phyloP scores from a whole-genome alignment of 2,113 vertebrate genomes.

The Campylomormyrus numenius region DNA sequence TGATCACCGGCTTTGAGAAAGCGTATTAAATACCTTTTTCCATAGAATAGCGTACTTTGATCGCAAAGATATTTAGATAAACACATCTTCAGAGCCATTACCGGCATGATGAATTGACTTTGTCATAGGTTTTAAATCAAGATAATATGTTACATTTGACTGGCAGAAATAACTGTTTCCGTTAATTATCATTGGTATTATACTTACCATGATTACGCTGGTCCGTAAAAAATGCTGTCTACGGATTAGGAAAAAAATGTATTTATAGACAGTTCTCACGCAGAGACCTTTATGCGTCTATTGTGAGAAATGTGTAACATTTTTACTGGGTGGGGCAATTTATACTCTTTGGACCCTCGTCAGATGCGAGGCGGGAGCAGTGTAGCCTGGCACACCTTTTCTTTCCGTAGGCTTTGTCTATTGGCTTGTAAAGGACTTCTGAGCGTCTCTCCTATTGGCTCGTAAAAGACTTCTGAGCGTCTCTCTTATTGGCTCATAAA shows the following conservation, averaged over 20 bases:
- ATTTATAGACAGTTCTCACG: slow-evolving; percentile 35
- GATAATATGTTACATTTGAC: neutral
- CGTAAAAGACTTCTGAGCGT: neutral
- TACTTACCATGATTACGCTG: slow-evolving; percentile 39
- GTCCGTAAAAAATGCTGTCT: neutral
- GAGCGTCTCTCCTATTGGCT: slow-evolving; percentile 17
- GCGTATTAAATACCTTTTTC: neutral
- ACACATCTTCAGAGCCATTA: neutral
- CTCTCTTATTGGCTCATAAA: slow-evolving; percentile 15
- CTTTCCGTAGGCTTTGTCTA: neutral
- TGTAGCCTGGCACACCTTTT: neutral
- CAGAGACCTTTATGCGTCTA: slow-evolving; percentile 40
- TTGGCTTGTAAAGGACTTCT: slow-evolving; percentile 5
- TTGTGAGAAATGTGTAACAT: slow-evolving; percentile 40
- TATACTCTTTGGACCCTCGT: slow-evolving; percentile 29
- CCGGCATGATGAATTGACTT: neutral
- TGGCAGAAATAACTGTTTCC: neutral
- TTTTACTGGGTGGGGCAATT: slow-evolving; percentile 11
- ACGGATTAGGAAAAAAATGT: neutral
- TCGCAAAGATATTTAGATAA: neutral
- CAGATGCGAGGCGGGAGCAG: neutral
- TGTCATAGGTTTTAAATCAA: neutral
- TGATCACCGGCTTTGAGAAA: neutral
- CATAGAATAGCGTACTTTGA: neutral
- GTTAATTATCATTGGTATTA: neutral